Conservation (phyloP, 2,888 invertebrate genomes). For the Diabrotica balteata region DNA sequence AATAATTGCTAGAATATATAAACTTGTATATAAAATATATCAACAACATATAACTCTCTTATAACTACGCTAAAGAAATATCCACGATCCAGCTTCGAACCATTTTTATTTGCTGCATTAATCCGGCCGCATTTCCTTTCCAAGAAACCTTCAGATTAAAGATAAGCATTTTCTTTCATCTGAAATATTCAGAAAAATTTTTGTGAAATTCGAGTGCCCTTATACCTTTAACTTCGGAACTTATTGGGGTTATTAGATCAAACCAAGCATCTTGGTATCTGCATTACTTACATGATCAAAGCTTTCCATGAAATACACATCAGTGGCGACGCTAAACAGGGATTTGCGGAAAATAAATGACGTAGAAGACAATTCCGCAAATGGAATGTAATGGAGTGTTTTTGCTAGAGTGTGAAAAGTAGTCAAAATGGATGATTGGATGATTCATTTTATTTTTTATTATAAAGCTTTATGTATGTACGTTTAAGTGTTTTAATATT, state of each 20-base stretch:
- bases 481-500: too few relatives aligned
- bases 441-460: too few relatives aligned
- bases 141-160: conserved; percentile 19
- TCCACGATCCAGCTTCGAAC: too few relatives aligned
- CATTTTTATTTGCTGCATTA: conserved; percentile 16
- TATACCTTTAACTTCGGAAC: conserved; percentile 24
- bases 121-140: conserved; percentile 7
- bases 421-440: too few relatives aligned
- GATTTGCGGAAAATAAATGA: not conserved
- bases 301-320: conserved; percentile 17
- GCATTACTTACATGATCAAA: conserved; percentile 40
- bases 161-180: conserved; percentile 24
- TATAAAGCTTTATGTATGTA: too few relatives aligned
- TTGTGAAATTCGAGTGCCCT: conserved; percentile 25
- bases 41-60: too few relatives aligned
- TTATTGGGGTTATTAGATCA: conserved; percentile 34
- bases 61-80: too few relatives aligned
- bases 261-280: conserved; percentile 35
- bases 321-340: not conserved
- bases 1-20: too few relatives aligned
- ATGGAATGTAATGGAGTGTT: too few relatives aligned
- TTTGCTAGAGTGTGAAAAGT: too few relatives aligned
- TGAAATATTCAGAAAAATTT: conserved; percentile 18
- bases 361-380: conserved; percentile 1
- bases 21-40: too few relatives aligned